Percentiles rank a stretch among this genome's conserved stretches.
Conservation (phyloP, 2,888 invertebrate genomes). For the Schrankia costaestrigalis region DNA sequence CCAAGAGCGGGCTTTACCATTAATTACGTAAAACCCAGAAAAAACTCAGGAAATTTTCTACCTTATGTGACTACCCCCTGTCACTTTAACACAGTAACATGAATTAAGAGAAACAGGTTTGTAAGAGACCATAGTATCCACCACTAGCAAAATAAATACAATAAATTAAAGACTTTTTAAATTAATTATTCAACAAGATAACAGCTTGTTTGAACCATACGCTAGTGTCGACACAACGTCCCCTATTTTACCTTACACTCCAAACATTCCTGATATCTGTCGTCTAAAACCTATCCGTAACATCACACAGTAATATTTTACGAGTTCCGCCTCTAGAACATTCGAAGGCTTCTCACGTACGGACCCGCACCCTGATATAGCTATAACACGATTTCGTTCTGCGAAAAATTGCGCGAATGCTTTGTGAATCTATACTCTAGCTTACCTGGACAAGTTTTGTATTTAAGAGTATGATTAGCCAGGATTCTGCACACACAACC, state of each 20-base stretch:
- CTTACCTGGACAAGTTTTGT: conserved; percentile 6
- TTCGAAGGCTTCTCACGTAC: conserved; percentile 19
- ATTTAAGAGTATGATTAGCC: conserved; percentile 3
- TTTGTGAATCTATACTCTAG: conserved; percentile 16
- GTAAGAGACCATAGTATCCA: no score
- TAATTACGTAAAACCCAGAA: no score
- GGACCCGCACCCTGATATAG: conserved; percentile 15
- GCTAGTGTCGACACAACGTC: background rate
- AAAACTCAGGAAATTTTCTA: no score
- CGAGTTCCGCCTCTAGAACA: conserved; percentile 4
- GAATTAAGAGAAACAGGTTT: no score
- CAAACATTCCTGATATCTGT: conserved; percentile 11
- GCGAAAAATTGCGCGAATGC: conserved; percentile 15
- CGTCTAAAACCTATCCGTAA: conserved; percentile 9
- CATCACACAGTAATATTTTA: conserved; percentile 20
- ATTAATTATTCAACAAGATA: no score
- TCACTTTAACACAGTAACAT: no score
- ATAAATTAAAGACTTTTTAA: no score
- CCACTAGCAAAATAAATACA: no score
- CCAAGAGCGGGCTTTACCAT: no score
- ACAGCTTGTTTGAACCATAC: background rate
- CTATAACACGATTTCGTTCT: conserved; percentile 10
- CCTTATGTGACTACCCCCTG: no score
- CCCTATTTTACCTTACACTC: background rate
- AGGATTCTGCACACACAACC: no score